These are phyloP conservation scores for Atta texana DNA, from an alignment of 1,140 invertebrate genomes.

Conservation along the genomic window DNA sequence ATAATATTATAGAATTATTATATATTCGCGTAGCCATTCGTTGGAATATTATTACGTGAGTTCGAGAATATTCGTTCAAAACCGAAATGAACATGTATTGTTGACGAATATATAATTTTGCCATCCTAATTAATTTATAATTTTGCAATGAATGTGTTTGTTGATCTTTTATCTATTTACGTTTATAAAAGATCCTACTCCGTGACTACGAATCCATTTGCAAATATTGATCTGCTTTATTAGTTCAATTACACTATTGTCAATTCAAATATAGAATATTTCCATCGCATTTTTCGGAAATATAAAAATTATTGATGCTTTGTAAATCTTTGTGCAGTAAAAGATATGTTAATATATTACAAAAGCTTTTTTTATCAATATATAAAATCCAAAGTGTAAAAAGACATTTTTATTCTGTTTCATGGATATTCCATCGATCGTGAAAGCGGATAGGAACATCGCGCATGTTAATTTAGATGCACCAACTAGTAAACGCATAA, in stretches of 20 bases:
- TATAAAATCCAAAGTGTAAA: not conserved
- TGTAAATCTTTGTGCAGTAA: not conserved
- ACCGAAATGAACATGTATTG: not conserved
- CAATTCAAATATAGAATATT: not conserved
- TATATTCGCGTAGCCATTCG: not conserved
- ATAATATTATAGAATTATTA: not conserved
- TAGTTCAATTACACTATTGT: not conserved
- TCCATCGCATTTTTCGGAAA: not conserved
- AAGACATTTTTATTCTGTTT: not conserved
- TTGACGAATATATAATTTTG: constrained; percentile 12
- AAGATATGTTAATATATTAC: not conserved
- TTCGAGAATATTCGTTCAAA: not conserved
- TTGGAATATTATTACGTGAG: constrained; percentile 34
- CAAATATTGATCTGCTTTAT: constrained; percentile 9
- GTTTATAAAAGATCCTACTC: not conserved
- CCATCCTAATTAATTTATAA: constrained; percentile 14
- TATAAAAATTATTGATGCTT: not conserved
- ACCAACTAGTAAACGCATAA: not conserved
- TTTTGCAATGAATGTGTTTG: not conserved
- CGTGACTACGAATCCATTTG: not conserved
- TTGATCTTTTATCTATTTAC: constrained; percentile 21
- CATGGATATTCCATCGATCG: not conserved
- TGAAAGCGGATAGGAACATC: not conserved
- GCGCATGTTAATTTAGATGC: constrained; percentile 32
- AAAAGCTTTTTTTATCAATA: not conserved